Base-by-base conservation (phyloP, 2,797 vertebrate genomes). In the Octomys mimax region DNA sequence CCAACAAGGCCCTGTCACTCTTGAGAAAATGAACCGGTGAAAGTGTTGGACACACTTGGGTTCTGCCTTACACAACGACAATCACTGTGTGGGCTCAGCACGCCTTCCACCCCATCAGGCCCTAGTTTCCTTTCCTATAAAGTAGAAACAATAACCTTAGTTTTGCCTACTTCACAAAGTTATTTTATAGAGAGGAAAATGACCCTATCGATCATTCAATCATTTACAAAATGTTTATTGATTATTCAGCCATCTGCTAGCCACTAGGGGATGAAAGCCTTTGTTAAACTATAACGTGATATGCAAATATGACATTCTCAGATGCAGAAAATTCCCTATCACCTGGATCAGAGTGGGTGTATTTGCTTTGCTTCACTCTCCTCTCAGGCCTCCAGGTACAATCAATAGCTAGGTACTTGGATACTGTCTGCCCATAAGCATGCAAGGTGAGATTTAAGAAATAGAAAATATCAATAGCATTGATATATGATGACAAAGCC, bases 201-300 rank as follows among this genome's bases (percentile, higher is more conserved):
- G 71, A 85, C 80, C 46, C 79, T 75, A 39, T 49, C 81, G 85
- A 24, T 71, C 66, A 36, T 28, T 79, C 80, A 85, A 19, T 87
- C 71, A 87, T 90, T 97, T 88, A 85, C 13, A 0, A 96, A 95
- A 78, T 26, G 28, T 39, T n/a, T 77, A 95, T 93, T 83, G 94
- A 94, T 92, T n/a, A 42, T 39, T 90, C 54, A 83, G 87, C 81
- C 90, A 77, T 28, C 59, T 80, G 81, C 46, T n/a, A 46, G 85
- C 10, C 18, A 0, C 8, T 6, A 70, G 52, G 6, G 26, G 59
- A 77, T 9, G 68, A 91, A 78, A 81, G 54, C 49, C 82, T 52
- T 42, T 54, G 84, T 95, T 93, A 94, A 93, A 95, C 90, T 96
- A 39, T 85, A 90, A 93, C 14, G 0, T 54, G 64, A 64, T 86